These are phyloP conservation scores for Pampus argenteus DNA, from an alignment of 2,797 vertebrate species.

Conservation along the genomic window DNA sequence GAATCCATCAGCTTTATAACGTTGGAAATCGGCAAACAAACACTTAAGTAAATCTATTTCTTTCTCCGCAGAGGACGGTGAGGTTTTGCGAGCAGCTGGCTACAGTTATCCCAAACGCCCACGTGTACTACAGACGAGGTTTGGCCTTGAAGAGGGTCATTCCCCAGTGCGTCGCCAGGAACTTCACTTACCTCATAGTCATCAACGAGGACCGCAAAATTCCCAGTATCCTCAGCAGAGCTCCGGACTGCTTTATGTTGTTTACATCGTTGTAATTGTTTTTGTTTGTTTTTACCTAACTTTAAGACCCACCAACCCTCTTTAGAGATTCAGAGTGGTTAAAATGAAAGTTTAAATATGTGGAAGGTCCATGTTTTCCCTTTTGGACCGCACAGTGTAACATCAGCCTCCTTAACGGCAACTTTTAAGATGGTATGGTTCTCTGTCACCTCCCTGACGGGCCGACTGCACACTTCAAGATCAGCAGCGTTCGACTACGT, in stretches of 20 bases:
- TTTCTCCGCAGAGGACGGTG: constrained; percentile 89
- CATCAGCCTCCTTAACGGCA: constrained; percentile 57
- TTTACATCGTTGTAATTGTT: background rate
- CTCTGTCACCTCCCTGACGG: constrained; percentile 96
- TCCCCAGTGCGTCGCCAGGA: constrained; percentile 92
- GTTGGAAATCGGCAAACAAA: background rate
- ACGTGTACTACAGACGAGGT: constrained; percentile 97
- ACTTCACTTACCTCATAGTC: constrained; percentile 95
- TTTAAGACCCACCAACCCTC: background rate
- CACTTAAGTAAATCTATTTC: background rate
- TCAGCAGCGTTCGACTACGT: constrained; percentile 94
- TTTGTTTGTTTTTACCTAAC: background rate
- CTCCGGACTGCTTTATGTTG: background rate
- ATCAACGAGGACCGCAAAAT: constrained; percentile 95
- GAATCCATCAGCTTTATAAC: background rate
- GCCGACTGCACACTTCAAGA: constrained; percentile 97
- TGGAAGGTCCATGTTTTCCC: background rate
- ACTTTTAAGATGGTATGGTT: constrained; percentile 91
- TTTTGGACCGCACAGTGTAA: background rate
- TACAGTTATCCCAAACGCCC: constrained; percentile 91
- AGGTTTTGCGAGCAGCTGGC: constrained; percentile 94
- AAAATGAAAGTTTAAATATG: background rate
- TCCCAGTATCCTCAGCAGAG: constrained; percentile 92
- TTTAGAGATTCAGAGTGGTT: background rate
- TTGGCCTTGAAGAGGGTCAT: constrained; percentile 95